A percentile compares a stretch with the other conserved stretches of the same genome.
Evolutionary conservation across 2,888 invertebrate genomes (phyloP).

Genomic region (Leptogaster cylindrica): DNA sequence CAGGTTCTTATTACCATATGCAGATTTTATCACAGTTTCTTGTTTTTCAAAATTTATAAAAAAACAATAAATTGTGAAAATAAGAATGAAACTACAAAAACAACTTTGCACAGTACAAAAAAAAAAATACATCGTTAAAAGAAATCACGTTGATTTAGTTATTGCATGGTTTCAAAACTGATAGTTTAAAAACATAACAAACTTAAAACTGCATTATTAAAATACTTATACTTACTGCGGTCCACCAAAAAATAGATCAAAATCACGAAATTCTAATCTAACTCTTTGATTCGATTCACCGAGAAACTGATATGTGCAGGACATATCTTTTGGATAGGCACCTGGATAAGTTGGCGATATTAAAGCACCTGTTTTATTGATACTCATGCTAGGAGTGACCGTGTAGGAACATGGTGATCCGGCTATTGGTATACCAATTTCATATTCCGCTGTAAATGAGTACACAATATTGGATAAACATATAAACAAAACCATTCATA

Average conservation of each 20-base stretch:
- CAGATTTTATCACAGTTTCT: no score
- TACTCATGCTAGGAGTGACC: conserved; percentile 71
- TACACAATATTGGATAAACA: conserved; percentile 37
- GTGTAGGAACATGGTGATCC: conserved; percentile 88
- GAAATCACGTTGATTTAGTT: no score
- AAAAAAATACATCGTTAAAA: no score
- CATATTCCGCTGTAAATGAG: conserved; percentile 78
- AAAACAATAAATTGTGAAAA: no score
- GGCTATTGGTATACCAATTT: conserved; percentile 87
- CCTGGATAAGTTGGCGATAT: conserved; percentile 99
- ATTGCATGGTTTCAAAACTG: no score
- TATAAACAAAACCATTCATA: neutral
- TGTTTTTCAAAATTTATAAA: no score
- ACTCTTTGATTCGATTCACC: conserved; percentile 90
- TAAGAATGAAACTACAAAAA: no score
- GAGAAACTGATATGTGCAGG: conserved; percentile 91
- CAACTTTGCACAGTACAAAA: no score
- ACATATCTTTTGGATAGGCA: conserved; percentile 95
- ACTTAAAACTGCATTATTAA: neutral
- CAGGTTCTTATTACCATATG: no score
- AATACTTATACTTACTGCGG: conserved; percentile 81
- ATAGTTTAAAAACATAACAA: no score
- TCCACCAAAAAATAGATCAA: conserved; percentile 98
- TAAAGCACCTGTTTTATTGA: conserved; percentile 79
- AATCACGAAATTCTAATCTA: conserved; percentile 94